phyloP scores from a whole-genome alignment of 1,140 invertebrate species.

The Lineus longissimus region DNA sequence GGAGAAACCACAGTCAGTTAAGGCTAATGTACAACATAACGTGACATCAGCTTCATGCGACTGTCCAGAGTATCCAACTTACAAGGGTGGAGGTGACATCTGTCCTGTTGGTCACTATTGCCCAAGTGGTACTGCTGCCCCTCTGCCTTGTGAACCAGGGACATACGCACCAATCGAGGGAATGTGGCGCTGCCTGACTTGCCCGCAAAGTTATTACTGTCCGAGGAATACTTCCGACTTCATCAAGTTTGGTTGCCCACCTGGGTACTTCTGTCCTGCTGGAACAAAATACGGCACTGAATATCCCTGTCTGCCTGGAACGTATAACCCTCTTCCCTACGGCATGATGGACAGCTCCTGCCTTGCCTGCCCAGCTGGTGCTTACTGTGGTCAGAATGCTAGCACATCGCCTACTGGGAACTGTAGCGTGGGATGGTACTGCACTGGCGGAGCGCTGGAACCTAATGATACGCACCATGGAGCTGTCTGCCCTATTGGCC shows the following conservation, averaged over 20 bases:
- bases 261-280: conserved; percentile 41
- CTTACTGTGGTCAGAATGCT: conserved; percentile 35
- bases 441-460: conserved; percentile 42
- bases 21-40: neutral
- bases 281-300: conserved; percentile 36
- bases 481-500: conserved; percentile 42
- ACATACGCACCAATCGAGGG: conserved; percentile 35
- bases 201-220: conserved; percentile 41
- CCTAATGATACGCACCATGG: conserved; percentile 42
- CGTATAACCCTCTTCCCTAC: conserved; percentile 35
- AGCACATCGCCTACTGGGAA: conserved; percentile 27
- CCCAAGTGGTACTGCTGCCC: conserved; percentile 34
- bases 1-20: too few relatives aligned
- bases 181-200: conserved; percentile 33
- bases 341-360: conserved; percentile 28
- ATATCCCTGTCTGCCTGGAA: conserved; percentile 37
- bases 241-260: conserved; percentile 23
- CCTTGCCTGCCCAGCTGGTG: conserved; percentile 38
- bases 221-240: conserved; percentile 28
- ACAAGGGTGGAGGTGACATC: conserved; percentile 41
- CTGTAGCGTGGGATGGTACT: conserved; percentile 46
- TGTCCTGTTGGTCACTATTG: conserved; percentile 45
- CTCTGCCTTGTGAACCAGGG: conserved; percentile 38
- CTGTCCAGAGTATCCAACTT: conserved; percentile 33
- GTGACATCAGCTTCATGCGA: conserved; percentile 22